These are phyloP conservation scores for Belonocnema kinseyi DNA, from an alignment of 1,140 invertebrate species.

Conservation along the genomic window DNA sequence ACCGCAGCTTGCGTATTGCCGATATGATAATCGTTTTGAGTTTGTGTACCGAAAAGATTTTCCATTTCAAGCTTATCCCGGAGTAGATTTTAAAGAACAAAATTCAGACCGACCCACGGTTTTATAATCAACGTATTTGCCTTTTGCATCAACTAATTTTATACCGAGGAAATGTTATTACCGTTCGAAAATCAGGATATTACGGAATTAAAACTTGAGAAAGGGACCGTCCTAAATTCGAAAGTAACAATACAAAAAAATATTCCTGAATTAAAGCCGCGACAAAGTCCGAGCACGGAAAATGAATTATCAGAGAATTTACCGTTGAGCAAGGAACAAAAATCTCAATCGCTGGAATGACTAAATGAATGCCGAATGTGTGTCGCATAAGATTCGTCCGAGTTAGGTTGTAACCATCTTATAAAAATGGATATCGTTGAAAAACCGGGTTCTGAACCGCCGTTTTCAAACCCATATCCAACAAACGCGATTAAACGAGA, in stretches of 20 bases:
- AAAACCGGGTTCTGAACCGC: not conserved
- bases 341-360: not conserved
- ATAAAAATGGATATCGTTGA: constrained; percentile 15
- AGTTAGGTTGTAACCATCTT: constrained; percentile 39
- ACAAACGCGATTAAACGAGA: not conserved
- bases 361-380: constrained; percentile 38
- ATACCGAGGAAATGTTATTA: not conserved
- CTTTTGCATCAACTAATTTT: not conserved
- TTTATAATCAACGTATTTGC: not conserved
- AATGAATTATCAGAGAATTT: not conserved
- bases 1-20: constrained; percentile 27
- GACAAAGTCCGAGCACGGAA: not conserved
- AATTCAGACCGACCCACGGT: not conserved
- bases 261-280: not conserved
- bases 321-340: not conserved
- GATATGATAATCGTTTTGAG: not conserved
- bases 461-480: not conserved
- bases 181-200: not conserved
- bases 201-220: no score
- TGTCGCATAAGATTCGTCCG: constrained; percentile 31
- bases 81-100: not conserved
- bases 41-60: no score
- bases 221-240: no score
- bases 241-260: not conserved
- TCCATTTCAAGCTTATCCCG: constrained; percentile 1